Base-by-base conservation (phyloP, 2,797 vertebrate species). In the Miichthys miiuy region DNA sequence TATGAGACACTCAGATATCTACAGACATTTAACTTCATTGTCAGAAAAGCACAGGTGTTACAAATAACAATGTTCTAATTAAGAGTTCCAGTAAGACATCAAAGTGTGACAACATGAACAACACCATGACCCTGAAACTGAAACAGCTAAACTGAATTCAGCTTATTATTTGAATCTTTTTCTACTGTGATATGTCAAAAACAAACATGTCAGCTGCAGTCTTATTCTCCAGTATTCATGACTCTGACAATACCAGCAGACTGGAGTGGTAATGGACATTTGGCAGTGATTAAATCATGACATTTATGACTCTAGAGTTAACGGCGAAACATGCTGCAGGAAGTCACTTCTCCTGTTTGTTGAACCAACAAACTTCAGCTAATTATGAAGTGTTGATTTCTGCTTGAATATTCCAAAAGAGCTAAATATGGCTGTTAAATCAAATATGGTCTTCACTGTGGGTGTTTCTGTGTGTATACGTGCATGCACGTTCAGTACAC, bases 321-420 rank as follows among this genome's bases (percentile, higher is more conserved):
- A 38, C 8, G 34, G 34, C 8, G 6, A 9, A 38, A 38, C 8
- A 9, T 38, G 34, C 34, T 38, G 34, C 52, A 62, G 63, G 63
- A 66, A 65, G 38, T 38, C 25, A 0, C 60, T 66, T 72, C 13
- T 18, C 52, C 41, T 67, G 17, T 10, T 2, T 57, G 70, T 67
- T 79, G 17, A 38, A 48, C 44, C 1, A 20, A 41, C 25, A 54
- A 46, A 23, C 16, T 23, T 56, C 54, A 47, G 23, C 30, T 68
- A 38, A 38, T 38, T 38, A 38, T 9, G 12, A 65, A 77, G 42
- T 78, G 63, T 17, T 75, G 18, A 72, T 82, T 73, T 67, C 20
- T 20, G 48, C 72, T 47, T 17, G 42, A 64, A 51, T 20, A 50
- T 10, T 9, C 11, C 38, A 47, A 67, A 41, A 14, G n/a, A 27